Percentiles rank a stretch among this genome's conserved stretches.
Evolutionary conservation across 2,888 invertebrate species (phyloP).

Genomic region (Orthonevra nobilis): DNA sequence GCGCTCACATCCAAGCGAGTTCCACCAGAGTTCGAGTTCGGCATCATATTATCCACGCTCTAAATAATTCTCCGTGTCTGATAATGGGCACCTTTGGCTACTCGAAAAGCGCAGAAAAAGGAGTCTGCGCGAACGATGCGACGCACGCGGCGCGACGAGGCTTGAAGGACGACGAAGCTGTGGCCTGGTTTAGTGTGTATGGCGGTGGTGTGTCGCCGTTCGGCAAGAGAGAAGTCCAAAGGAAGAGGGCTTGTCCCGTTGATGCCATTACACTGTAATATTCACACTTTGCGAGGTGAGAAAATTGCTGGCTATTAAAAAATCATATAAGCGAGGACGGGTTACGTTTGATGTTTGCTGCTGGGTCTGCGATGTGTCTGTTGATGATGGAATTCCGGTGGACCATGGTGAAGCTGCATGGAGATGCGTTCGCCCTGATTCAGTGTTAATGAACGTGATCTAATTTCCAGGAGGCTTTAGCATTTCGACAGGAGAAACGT

Average conservation of each 20-base stretch:
- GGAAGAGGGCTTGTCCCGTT: slow-evolving; percentile 78
- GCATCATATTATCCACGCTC: slow-evolving; percentile 69
- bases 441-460: slow-evolving; percentile 68
- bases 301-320: slow-evolving; percentile 81
- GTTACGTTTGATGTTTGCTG: slow-evolving; percentile 64
- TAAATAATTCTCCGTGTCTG: slow-evolving; percentile 70
- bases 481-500: slow-evolving; percentile 52
- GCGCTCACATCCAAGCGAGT: slow-evolving; percentile 62
- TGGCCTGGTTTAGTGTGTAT: too few relatives aligned
- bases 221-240: slow-evolving; percentile 37
- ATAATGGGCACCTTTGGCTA: slow-evolving; percentile 70
- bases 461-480: slow-evolving; percentile 65
- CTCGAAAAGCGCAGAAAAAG: slow-evolving; percentile 62
- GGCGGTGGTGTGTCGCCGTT: too few relatives aligned
- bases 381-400: slow-evolving; percentile 3
- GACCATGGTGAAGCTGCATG: slow-evolving; percentile 7
- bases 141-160: too few relatives aligned
- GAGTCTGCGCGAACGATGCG: slow-evolving; percentile 14
- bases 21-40: too few relatives aligned
- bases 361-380: not conserved
- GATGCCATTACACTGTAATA: slow-evolving; percentile 81
- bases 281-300: slow-evolving; percentile 81
- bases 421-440: slow-evolving; percentile 55
- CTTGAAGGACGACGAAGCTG: slow-evolving; percentile 25
- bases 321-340: slow-evolving; percentile 77